A percentile compares a stretch with the other conserved stretches of the same genome.
Evolutionary conservation across 2,888 invertebrate genomes (phyloP).

Genomic region (Diogma glabrata): DNA sequence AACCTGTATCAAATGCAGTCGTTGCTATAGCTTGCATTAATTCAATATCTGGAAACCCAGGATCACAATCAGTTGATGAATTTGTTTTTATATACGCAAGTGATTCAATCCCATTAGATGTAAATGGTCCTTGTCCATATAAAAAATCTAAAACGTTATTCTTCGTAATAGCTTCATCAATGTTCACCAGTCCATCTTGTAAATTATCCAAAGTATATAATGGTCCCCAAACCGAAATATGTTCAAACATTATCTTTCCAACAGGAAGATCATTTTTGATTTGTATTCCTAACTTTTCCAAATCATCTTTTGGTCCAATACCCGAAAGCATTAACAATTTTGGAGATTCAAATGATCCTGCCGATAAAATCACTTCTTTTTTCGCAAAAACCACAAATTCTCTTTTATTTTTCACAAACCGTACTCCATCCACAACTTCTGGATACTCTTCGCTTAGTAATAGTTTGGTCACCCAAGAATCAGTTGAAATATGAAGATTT

Average conservation of each 20-base stretch:
- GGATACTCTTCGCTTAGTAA: background rate
- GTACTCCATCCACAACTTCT: slow-evolving; percentile 30
- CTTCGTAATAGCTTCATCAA: too few relatives aligned
- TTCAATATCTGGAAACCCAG: slow-evolving; percentile 51
- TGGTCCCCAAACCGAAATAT: slow-evolving; percentile 42
- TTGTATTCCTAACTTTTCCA: slow-evolving; percentile 32
- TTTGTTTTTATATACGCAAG: slow-evolving; percentile 48
- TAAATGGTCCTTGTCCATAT: slow-evolving; percentile 41
- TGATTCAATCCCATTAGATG: slow-evolving; percentile 44
- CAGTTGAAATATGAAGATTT: slow-evolving; percentile 43
- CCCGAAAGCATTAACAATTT: slow-evolving; percentile 50
- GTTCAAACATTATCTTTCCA: slow-evolving; percentile 43
- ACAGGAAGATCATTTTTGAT: slow-evolving; percentile 38
- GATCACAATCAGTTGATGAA: slow-evolving; percentile 38
- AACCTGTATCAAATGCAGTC: slow-evolving; percentile 45
- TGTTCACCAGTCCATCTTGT: slow-evolving; percentile 7
- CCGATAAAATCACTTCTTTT: slow-evolving; percentile 48
- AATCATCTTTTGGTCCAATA: slow-evolving; percentile 38
- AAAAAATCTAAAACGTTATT: background rate
- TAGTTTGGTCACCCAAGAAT: slow-evolving; percentile 38
- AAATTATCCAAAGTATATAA: slow-evolving; percentile 10
- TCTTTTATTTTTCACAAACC: slow-evolving; percentile 31
- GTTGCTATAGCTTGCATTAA: slow-evolving; percentile 45
- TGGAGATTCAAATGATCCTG: slow-evolving; percentile 53
- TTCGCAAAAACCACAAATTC: slow-evolving; percentile 33